These are phyloP conservation scores for Drosophila prostipennis DNA, from an alignment of 2,888 invertebrate species.

Conservation along the genomic window DNA sequence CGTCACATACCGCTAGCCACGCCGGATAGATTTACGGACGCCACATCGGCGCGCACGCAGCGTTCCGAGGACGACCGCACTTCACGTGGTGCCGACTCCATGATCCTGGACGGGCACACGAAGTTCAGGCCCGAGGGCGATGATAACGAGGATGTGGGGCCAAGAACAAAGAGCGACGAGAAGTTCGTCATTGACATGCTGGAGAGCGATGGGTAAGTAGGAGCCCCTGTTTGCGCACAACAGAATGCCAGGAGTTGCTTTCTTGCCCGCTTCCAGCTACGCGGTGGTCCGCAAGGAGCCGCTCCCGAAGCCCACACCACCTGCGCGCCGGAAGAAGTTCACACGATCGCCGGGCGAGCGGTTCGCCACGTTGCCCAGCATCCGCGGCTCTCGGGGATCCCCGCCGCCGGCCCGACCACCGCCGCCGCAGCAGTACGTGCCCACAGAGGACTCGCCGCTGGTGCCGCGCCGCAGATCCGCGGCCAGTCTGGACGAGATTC, in stretches of 20 bases:
- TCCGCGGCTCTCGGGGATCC: slow-evolving; percentile 80
- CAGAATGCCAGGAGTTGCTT: slow-evolving; percentile 45
- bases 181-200: slow-evolving; percentile 83
- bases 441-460: slow-evolving; percentile 83
- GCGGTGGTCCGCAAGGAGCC: slow-evolving; percentile 90
- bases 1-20: slow-evolving; percentile 86
- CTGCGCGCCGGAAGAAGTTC: slow-evolving; percentile 86
- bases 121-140: slow-evolving; percentile 38
- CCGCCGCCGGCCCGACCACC: slow-evolving; percentile 86
- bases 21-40: slow-evolving; percentile 85
- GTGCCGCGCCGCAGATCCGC: slow-evolving; percentile 87
- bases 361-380: slow-evolving; percentile 89
- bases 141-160: slow-evolving; percentile 72
- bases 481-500: slow-evolving; percentile 85
- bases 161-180: slow-evolving; percentile 56
- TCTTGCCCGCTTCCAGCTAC: slow-evolving; percentile 86
- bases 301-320: slow-evolving; percentile 87
- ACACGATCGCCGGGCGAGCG: slow-evolving; percentile 86
- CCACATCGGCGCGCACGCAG: slow-evolving; percentile 86
- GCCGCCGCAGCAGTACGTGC: slow-evolving; percentile 87
- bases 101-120: slow-evolving; percentile 85
- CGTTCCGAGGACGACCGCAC: slow-evolving; percentile 89
- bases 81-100: slow-evolving; percentile 89
- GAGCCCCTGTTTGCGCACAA: not conserved
- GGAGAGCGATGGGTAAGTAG: slow-evolving; percentile 83